Percentiles rank a stretch among this genome's conserved stretches.
phyloP scores from a whole-genome alignment of 2,888 invertebrate species.

The Lycaena phlaeas region DNA sequence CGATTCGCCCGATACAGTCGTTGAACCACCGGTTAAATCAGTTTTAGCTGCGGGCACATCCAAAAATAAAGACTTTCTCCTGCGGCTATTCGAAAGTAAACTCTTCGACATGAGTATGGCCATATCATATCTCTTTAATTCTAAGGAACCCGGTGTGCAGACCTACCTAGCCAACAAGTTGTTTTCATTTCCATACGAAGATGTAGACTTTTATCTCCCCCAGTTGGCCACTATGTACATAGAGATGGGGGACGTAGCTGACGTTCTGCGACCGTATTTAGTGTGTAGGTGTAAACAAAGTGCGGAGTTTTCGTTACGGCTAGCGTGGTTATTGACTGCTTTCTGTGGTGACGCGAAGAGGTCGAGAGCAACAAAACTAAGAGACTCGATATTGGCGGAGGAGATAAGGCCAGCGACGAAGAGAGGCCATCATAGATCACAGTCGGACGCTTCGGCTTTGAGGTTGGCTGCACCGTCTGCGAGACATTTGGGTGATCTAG shows the following conservation, averaged over 20 bases:
- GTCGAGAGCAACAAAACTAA: slow-evolving; percentile 53
- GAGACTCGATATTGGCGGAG: slow-evolving; percentile 58
- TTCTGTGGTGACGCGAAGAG: slow-evolving; percentile 80
- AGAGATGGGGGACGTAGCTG: slow-evolving; percentile 97
- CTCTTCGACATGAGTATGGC: slow-evolving; percentile 98
- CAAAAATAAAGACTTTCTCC: slow-evolving; percentile 78
- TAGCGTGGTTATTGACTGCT: slow-evolving; percentile 97
- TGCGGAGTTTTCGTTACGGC: slow-evolving; percentile 95
- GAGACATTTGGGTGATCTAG: slow-evolving; percentile 89
- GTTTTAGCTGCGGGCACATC: slow-evolving; percentile 48
- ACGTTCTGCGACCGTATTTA: slow-evolving; percentile 72
- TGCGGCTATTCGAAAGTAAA: slow-evolving; percentile 96
- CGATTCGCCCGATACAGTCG: slow-evolving; percentile 48
- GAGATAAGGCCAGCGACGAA: slow-evolving; percentile 62
- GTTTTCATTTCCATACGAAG: slow-evolving; percentile 92
- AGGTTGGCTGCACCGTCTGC: slow-evolving; percentile 68
- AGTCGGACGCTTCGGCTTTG: slow-evolving; percentile 86
- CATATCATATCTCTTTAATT: slow-evolving; percentile 97
- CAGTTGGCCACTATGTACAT: slow-evolving; percentile 99
- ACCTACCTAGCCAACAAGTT: slow-evolving; percentile 98
- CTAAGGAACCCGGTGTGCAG: slow-evolving; percentile 98
- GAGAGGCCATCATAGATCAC: slow-evolving; percentile 77
- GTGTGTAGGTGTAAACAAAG: slow-evolving; percentile 85
- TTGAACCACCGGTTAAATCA: slow-evolving; percentile 40
- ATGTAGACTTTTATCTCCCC: slow-evolving; percentile 98